Conservation (phyloP, 2,888 invertebrate species). For the Hydraecia micacea region DNA sequence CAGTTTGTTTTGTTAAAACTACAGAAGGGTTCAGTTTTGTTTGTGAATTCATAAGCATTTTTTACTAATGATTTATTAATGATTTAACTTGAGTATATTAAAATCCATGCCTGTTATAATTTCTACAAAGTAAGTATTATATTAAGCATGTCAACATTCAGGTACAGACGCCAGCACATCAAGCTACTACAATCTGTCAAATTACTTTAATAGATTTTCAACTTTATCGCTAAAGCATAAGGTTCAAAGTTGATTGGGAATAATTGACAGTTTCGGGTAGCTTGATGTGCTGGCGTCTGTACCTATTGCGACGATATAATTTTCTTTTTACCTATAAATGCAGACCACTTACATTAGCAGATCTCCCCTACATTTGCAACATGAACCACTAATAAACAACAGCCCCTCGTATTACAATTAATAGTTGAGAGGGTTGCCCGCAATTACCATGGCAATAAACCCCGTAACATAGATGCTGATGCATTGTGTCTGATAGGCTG, state of each 20-base stretch:
- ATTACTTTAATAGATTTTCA: too few species aligned
- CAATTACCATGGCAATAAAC: conserved; percentile 43
- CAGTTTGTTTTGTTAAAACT: background rate
- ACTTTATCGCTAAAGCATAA: too few species aligned
- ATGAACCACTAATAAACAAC: conserved; percentile 41
- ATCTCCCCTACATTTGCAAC: background rate
- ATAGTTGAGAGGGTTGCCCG: conserved; percentile 42
- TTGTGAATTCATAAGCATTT: background rate
- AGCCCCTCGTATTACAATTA: conserved; percentile 45
- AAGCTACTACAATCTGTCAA: too few species aligned
- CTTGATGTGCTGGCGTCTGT: too few species aligned
- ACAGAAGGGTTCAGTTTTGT: background rate
- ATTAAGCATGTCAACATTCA: too few species aligned
- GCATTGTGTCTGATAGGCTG: conserved; percentile 22
- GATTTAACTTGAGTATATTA: background rate
- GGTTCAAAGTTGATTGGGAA: too few species aligned
- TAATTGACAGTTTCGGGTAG: too few species aligned
- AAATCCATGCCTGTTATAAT: background rate
- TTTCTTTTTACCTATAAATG: background rate
- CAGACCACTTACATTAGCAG: background rate
- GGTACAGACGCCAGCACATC: too few species aligned
- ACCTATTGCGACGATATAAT: background rate
- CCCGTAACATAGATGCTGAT: conserved; percentile 35
- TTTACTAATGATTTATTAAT: background rate
- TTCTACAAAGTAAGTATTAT: background rate